Evolutionary conservation across 2,797 vertebrate species (phyloP).

Genomic region (Platyrinchus mystaceus): DNA sequence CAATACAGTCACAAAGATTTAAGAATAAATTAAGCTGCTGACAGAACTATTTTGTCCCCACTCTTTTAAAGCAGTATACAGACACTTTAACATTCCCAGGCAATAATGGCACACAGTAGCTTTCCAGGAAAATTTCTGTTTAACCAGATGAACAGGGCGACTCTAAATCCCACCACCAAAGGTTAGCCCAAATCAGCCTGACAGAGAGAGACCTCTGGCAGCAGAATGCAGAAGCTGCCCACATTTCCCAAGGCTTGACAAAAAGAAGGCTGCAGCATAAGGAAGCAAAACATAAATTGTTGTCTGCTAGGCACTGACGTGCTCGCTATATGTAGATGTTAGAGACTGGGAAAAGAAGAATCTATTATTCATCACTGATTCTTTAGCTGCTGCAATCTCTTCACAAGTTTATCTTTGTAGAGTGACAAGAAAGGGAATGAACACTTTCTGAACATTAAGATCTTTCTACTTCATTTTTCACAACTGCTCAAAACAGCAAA

Average conservation of each 20-base stretch:
- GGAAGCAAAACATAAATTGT: neutral
- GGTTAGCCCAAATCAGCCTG: neutral
- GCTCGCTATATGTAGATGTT: neutral
- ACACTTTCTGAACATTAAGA: neutral
- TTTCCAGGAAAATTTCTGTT: neutral
- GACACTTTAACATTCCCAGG: neutral
- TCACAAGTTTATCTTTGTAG: neutral
- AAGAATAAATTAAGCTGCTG: neutral
- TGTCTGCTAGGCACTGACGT: neutral
- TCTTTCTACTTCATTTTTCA: neutral
- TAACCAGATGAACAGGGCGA: neutral
- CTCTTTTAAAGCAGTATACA: neutral
- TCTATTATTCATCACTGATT: conserved; percentile 42
- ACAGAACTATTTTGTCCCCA: neutral
- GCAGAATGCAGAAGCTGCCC: neutral
- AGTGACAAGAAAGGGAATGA: neutral
- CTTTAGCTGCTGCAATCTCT: conserved; percentile 1
- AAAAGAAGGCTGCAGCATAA: neutral
- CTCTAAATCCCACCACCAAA: neutral
- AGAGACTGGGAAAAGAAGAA: neutral
- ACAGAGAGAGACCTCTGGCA: neutral
- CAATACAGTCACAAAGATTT: neutral
- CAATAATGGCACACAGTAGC: neutral
- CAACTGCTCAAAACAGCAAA: neutral
- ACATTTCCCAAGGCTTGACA: neutral